phyloP scores from a whole-genome alignment of 2,888 invertebrate genomes.

The Andrena fulva region DNA sequence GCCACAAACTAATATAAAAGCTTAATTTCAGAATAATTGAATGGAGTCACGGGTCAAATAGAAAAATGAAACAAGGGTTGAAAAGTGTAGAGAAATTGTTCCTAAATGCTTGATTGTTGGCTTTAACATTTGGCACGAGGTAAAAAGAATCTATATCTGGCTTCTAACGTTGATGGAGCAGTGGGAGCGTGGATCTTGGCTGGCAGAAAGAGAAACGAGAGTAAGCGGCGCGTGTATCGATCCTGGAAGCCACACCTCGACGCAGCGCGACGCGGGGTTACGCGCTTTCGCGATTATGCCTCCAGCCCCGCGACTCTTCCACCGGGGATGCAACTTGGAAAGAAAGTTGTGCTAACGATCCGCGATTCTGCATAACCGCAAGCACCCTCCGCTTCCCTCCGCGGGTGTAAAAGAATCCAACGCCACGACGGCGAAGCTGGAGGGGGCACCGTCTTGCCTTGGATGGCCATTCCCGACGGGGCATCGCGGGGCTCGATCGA shows the following conservation, averaged over 20 bases:
- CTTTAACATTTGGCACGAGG: neutral
- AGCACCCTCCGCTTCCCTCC: neutral
- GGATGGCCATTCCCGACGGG: too few relatives aligned
- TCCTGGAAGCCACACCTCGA: conserved; percentile 78
- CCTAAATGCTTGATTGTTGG: neutral
- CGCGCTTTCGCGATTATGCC: conserved; percentile 57
- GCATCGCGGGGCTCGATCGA: too few relatives aligned
- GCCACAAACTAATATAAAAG: too few relatives aligned
- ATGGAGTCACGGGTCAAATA: too few relatives aligned
- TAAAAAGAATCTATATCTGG: neutral
- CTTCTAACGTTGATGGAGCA: neutral
- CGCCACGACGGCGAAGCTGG: neutral
- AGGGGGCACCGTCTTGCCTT: neutral
- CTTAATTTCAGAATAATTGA: too few relatives aligned
- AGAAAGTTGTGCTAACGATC: too few relatives aligned
- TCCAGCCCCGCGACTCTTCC: neutral
- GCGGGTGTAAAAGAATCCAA: neutral
- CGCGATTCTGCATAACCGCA: neutral
- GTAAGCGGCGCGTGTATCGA: conserved; percentile 74
- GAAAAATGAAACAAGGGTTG: too few relatives aligned
- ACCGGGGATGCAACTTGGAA: too few relatives aligned
- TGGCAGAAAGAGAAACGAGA: conserved; percentile 38
- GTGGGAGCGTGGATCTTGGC: conserved; percentile 9
- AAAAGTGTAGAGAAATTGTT: neutral
- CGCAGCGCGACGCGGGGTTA: conserved; percentile 42